Evolutionary conservation across 2,888 invertebrate species (phyloP), one percentile per base, ranked within the genome.

Genomic region (Caradrina clavipalpis): DNA sequence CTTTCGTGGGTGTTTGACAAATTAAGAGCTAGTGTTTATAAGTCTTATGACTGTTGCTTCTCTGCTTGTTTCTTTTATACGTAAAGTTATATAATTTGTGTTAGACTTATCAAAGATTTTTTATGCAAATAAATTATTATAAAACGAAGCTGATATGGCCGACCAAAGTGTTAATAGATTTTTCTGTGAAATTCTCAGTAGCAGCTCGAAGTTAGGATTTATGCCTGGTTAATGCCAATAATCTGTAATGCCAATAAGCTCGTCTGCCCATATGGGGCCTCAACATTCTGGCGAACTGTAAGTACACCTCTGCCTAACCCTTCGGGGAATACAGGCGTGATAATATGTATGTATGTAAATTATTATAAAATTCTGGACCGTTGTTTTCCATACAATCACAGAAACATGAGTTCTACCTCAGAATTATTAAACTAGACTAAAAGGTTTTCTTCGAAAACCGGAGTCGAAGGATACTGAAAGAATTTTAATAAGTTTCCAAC

Each of bases 401-500:
- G 7, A 66, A 47, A 42, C 3, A 39, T 54, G 4, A 22, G 49
- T 55, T 74, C 26, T 17, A 26, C 22, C 31, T 45, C 35, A 11
- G 17, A 49, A 57, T 58, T 71, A 51, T 10, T 35, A 61, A 67
- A 62, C 50, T 50, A 75, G 50, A 58, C 47, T 75, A 53, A 68
- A 59, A 80, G 54, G 51, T 69, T 75, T 49, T 62, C 35, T 51
- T 15, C 26, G 13, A 68, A 75, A 58, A 45, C 42, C 26, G 21
- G 63, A 61, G 42, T 62, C 64, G 63, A 21, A 58, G 80, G 78
- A 22, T 58, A 61, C 69, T 54, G 47, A 69, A 70, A 63, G 81
- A 80, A 76, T 76, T 69, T 76, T 69, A 80, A 80, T 80, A 76
- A 80, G 76, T 69, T 76, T 45, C 55, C 51, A 80, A 80, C 55